Evolutionary conservation across 2,113 vertebrate species (phyloP).

Genomic region (Rhabdornis inornatus): DNA sequence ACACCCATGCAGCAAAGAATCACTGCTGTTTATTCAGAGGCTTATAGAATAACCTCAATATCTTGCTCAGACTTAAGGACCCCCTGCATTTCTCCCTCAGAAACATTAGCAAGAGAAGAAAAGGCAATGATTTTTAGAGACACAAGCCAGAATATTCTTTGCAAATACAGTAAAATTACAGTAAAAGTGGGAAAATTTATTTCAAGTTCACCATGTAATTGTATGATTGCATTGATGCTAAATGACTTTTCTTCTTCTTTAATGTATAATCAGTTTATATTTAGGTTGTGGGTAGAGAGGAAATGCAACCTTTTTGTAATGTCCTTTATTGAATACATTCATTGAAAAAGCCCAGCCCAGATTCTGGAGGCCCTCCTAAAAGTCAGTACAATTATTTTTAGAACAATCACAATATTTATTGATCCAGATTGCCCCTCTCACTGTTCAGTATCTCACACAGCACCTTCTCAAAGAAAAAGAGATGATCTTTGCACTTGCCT

Average conservation of each 20-base stretch:
- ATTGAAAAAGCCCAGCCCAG: background rate
- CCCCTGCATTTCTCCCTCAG: background rate
- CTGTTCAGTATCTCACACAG: background rate
- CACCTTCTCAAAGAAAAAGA: background rate
- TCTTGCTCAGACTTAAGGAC: background rate
- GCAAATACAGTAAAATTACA: conserved; percentile 8
- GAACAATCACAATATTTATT: background rate
- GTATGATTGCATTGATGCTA: background rate
- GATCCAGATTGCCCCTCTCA: background rate
- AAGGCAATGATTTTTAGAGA: background rate
- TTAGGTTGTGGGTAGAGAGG: background rate
- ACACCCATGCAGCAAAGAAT: background rate
- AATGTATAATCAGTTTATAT: background rate
- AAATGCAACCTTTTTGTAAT: background rate
- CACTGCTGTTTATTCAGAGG: background rate
- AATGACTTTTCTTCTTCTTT: background rate
- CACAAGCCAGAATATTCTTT: background rate
- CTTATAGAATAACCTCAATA: background rate
- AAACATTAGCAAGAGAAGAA: background rate
- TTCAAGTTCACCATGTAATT: background rate
- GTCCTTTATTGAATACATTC: background rate
- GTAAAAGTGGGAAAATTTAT: background rate
- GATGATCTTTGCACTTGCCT: background rate
- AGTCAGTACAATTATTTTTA: background rate
- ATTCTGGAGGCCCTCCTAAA: background rate